Conservation (phyloP, 2,888 invertebrate genomes). For the Brachypalpus laphriformis region DNA sequence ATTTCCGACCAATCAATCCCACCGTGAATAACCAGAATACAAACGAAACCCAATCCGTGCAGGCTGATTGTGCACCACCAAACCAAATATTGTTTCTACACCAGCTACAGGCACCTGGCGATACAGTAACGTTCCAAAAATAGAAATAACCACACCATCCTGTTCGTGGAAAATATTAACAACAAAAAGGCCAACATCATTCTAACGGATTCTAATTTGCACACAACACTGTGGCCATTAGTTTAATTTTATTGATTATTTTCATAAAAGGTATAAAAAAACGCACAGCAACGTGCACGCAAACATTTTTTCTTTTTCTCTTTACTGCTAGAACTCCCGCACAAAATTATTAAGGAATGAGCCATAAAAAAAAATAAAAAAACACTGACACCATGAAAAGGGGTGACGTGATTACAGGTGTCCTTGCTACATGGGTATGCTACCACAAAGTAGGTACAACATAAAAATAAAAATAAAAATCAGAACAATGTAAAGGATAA, state of each 20-base stretch:
- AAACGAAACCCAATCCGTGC: conserved; percentile 30
- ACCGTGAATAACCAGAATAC: conserved; percentile 26
- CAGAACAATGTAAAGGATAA: conserved; percentile 40
- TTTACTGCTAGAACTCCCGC: conserved; percentile 14
- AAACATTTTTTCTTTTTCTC: conserved; percentile 7
- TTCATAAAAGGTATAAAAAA: conserved; percentile 18
- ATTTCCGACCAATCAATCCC: conserved; percentile 58
- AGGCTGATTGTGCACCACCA: conserved; percentile 37
- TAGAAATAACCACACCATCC: conserved; percentile 30
- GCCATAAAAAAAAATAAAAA: conserved; percentile 11
- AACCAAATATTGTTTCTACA: conserved; percentile 15
- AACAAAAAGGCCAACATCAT: conserved; percentile 24
- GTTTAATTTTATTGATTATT: conserved; percentile 70
- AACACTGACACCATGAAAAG: conserved; percentile 24
- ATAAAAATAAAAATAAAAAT: conserved; percentile 1
- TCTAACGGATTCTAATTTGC: conserved; percentile 43
- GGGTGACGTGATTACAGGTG: conserved; percentile 71
- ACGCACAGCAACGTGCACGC: conserved; percentile 43
- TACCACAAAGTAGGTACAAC: not conserved
- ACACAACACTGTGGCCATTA: conserved; percentile 53
- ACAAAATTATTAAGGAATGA: conserved; percentile 1
- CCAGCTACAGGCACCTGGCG: not conserved
- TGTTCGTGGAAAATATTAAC: conserved; percentile 8
- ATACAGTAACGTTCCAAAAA: conserved; percentile 42
- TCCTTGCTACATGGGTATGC: conserved; percentile 42